Base-by-base conservation (phyloP, 1,140 invertebrate genomes). In the Drosophila busckii region DNA sequence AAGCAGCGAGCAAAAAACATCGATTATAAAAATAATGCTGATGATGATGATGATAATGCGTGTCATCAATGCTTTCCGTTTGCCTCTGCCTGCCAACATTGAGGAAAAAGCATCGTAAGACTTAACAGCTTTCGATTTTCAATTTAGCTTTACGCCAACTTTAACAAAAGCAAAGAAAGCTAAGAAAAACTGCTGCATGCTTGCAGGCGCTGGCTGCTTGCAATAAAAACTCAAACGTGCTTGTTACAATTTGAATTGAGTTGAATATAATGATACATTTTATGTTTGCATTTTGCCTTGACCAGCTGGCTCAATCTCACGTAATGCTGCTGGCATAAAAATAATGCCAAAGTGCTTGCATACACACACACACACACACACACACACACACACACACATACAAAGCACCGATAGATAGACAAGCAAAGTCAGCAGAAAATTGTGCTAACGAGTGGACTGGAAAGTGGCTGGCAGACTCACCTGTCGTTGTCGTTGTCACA, bases 251-350 rank as follows among this genome's bases (percentile, higher is more conserved):
- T n/a, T n/a, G n/a, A 46, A 65, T 48, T 62, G 48, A 73, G 53
- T 70, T 69, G 75, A 69, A 82, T 80, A 80, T 83, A 80, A 80
- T 82, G 69, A 73, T 55, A 80, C 75, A 66, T 82, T 82, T 80
- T 82, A 80, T 80, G 75, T 75, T 80, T 82, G 69, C 75, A 83
- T 82, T 80, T 82, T 22, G n/a, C 31, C 31, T 25, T 67, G 69
- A n/a, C n/a, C 73, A 80, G 75, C 73, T 80, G 73, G 75, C n/a
- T 82, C 73, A 80, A 58, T 75, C 75, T 65, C 73, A 80, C 73
- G 75, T 78, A 40, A 49, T 52, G 52, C 42, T 59, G 64, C 68
- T 75, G 70, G 52, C 70, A 76, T 76, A 70, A 76, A 70, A 76
- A 70, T 52, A 61, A 56, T 45, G 56, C 40, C 28, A 44, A 10